Conservation (phyloP, 2,797 vertebrate species). For the Melanogrammus aeglefinus region DNA sequence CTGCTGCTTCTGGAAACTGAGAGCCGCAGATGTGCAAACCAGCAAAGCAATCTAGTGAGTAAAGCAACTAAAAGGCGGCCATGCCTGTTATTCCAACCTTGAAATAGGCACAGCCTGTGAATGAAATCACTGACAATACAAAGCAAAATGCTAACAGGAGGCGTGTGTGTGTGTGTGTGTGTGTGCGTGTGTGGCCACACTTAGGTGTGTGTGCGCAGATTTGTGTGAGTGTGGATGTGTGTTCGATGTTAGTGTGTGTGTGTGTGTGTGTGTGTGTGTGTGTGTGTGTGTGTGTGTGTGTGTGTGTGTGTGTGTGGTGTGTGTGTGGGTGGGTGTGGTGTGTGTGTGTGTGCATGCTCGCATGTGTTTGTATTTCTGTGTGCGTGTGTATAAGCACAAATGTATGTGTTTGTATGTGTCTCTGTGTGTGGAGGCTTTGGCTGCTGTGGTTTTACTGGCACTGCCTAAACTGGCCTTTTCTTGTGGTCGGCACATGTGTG, state of each 20-base stretch:
- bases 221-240: conserved; percentile 6
- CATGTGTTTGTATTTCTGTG: background rate
- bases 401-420: conserved; percentile 43
- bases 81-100: conserved; percentile 38
- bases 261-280: conserved; percentile 54
- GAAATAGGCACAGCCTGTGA: conserved; percentile 8
- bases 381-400: background rate
- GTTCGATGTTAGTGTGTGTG: conserved; percentile 37
- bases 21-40: conserved; percentile 4
- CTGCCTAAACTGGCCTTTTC: conserved; percentile 74
- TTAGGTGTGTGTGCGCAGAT: background rate
- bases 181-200: background rate
- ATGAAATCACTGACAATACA: conserved; percentile 38
- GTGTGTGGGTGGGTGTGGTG: conserved; percentile 25
- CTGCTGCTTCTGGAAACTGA: conserved; percentile 63
- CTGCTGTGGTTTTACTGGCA: conserved; percentile 74
- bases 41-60: conserved; percentile 33
- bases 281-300: background rate
- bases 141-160: conserved; percentile 52
- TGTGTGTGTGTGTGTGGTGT: too few species aligned
- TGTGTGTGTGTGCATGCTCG: conserved; percentile 54
- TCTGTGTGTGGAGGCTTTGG: conserved; percentile 66
- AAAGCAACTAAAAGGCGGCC: conserved; percentile 43
- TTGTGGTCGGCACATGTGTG: conserved; percentile 81
- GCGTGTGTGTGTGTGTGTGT: too few species aligned